phyloP scores from a whole-genome alignment of 2,888 invertebrate genomes.

The Crioceris asparagi region DNA sequence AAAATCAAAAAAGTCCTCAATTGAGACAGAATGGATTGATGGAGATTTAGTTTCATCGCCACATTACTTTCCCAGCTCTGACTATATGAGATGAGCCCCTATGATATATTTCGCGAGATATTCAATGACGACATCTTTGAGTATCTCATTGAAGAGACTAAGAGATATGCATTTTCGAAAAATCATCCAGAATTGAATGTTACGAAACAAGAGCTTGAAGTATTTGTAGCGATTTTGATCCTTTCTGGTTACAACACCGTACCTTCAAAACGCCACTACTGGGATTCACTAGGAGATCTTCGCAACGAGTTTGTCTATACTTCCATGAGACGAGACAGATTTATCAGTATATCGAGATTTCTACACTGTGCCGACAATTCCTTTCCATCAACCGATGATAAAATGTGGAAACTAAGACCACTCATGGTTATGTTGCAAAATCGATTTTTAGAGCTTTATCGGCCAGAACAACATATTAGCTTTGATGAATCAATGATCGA shows the following conservation, averaged over 20 bases:
- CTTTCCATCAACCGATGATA: constrained; percentile 2
- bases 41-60: no score
- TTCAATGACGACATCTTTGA: constrained; percentile 6
- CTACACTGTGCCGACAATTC: constrained; percentile 10
- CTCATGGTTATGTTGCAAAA: constrained; percentile 5
- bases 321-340: constrained; percentile 12
- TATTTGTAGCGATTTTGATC: constrained; percentile 10
- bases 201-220: constrained; percentile 8
- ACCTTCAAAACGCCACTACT: constrained; percentile 6
- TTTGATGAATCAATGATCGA: constrained; percentile 9
- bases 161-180: constrained; percentile 7
- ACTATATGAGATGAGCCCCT: neutral
- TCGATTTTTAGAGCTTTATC: constrained; percentile 4
- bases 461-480: constrained; percentile 6
- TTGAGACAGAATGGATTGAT: no score
- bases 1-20: no score
- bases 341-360: constrained; percentile 9
- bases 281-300: constrained; percentile 7
- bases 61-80: neutral
- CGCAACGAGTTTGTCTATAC: constrained; percentile 12
- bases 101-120: neutral
- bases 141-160: constrained; percentile 6
- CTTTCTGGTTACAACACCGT: neutral
- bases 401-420: constrained; percentile 9
- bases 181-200: constrained; percentile 9